Percentiles rank a stretch among this genome's conserved stretches.
These are phyloP conservation scores for Acleris holmiana DNA, from an alignment of 2,888 invertebrate genomes.

Conservation along the genomic window DNA sequence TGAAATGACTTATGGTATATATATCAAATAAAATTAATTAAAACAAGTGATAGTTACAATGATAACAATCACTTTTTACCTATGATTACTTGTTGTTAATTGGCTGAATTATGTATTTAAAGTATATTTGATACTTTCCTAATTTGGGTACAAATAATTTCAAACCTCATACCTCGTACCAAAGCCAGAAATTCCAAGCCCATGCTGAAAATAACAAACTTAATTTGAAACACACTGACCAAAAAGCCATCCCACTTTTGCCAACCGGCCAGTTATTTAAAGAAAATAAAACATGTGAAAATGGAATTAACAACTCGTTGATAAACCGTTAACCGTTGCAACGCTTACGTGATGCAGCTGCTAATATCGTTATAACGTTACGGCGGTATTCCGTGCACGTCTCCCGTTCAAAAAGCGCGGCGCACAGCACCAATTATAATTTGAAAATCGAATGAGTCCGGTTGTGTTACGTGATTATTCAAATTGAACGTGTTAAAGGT, in stretches of 20 bases:
- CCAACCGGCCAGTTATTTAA: slow-evolving; percentile 24
- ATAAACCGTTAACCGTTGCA: slow-evolving; percentile 56
- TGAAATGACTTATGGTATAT: too few species aligned
- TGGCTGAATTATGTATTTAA: too few species aligned
- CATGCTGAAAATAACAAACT: background rate
- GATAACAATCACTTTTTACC: too few species aligned
- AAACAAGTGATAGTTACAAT: too few species aligned
- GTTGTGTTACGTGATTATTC: slow-evolving; percentile 32
- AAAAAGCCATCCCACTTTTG: background rate
- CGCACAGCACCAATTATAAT: slow-evolving; percentile 66
- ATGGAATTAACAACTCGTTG: slow-evolving; percentile 62
- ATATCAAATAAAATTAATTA: too few species aligned
- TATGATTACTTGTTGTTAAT: too few species aligned
- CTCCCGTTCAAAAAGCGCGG: slow-evolving; percentile 53
- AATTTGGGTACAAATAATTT: background rate
- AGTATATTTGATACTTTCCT: background rate
- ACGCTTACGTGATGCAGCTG: slow-evolving; percentile 51
- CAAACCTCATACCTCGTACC: background rate
- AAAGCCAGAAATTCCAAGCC: background rate
- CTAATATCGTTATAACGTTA: slow-evolving; percentile 29
- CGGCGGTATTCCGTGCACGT: slow-evolving; percentile 29
- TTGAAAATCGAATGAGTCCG: slow-evolving; percentile 55
- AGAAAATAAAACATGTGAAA: slow-evolving; percentile 45
- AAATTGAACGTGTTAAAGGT: slow-evolving; percentile 33
- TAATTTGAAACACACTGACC: background rate